Conservation (phyloP, 2,797 vertebrate genomes). For the Sebastes baramenuke region DNA sequence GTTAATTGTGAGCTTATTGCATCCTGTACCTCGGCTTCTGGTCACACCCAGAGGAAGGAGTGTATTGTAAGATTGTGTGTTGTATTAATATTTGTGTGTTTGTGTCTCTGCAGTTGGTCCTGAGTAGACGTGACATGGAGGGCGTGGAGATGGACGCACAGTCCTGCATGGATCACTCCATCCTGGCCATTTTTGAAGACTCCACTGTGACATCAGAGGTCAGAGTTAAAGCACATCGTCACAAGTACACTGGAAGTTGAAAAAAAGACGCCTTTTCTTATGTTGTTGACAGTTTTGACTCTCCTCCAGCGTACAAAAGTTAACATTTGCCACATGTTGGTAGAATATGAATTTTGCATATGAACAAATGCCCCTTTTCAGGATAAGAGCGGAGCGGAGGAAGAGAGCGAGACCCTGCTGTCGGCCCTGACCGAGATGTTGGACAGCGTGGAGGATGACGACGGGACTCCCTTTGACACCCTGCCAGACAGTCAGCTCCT, state of each 20-base stretch:
- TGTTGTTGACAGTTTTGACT: background rate
- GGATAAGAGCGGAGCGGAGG: constrained; percentile 81
- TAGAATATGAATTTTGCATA: background rate
- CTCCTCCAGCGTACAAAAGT: background rate
- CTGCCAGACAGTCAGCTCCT: constrained; percentile 89
- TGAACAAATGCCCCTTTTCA: constrained; percentile 16
- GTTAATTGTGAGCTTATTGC: no score
- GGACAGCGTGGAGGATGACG: constrained; percentile 91
- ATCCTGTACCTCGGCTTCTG: background rate
- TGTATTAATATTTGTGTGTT: background rate
- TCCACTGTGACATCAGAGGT: constrained; percentile 84
- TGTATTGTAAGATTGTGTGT: background rate
- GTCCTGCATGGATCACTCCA: constrained; percentile 89
- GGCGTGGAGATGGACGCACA: constrained; percentile 81
- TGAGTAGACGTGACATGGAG: constrained; percentile 54
- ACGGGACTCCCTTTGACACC: constrained; percentile 87
- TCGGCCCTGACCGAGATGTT: constrained; percentile 93
- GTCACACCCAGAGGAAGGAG: background rate
- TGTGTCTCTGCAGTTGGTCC: constrained; percentile 69
- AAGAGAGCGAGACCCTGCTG: constrained; percentile 89
- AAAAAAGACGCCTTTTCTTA: background rate
- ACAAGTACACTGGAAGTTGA: background rate
- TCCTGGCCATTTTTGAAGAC: constrained; percentile 94
- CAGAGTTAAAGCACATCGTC: constrained; percentile 28
- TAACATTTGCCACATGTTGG: background rate